Base-by-base conservation (phyloP, 1,140 invertebrate species). In the Metaphire vulgaris region DNA sequence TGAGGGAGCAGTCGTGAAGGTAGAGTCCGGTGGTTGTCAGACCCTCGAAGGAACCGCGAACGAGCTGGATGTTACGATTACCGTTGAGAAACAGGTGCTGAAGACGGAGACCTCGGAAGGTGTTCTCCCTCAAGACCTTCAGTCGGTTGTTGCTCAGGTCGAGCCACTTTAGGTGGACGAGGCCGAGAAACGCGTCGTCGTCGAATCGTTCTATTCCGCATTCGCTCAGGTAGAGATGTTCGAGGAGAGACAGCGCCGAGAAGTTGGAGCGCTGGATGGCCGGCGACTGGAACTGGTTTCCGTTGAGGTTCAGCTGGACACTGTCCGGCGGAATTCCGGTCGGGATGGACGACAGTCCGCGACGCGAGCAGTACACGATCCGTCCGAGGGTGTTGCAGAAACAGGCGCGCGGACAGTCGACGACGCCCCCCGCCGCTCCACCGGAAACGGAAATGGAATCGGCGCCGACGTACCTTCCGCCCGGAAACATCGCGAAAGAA, bases 61-160 rank as follows among this genome's bases (percentile, higher is more conserved):
- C 79, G 12, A 86, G 79, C 41, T 80, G 78, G 41, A 85, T 80
- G 26, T 81, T 81, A 12, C 80, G 80, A 78, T 86, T 86, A 68
- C 83, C 83, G n/a, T n/a, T n/a, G n/a, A n/a, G n/a, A n/a, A n/a
- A n/a, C n/a, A n/a, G n/a, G n/a, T n/a, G n/a, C n/a, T 84, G 80
- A 15, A 86, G 77, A 64, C 79, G 79, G 34, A 86, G 77, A 21
- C 83, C 84, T 28, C 83, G 80, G 77, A 86, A 86, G 34, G 85
- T 84, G 77, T 79, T 83, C 69, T 85, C 84, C 14, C 81, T 79
- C 26, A 86, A 80, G 6, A 80, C 80, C 56, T 79, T 79, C 1
- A 86, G 80, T 29, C 81, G 80, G 76, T 86, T 86, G 76, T 83
- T 81, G 73, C 84, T 84, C 30, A 86, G 76, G 77, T 85, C 85